These are phyloP conservation scores for Tinea pellionella DNA, from an alignment of 2,888 invertebrate genomes.

Conservation along the genomic window DNA sequence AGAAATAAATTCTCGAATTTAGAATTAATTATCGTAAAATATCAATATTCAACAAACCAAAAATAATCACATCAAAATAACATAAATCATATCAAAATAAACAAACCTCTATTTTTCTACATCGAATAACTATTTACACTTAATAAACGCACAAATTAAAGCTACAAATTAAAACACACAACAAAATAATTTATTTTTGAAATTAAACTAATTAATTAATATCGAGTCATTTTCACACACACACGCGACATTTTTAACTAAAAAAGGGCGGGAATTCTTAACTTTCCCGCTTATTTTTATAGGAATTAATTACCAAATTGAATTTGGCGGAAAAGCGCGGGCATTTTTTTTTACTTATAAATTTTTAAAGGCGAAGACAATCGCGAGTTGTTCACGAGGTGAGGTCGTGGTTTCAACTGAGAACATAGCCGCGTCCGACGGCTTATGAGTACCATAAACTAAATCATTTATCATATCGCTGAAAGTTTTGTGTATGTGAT, in stretches of 20 bases:
- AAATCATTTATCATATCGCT: slow-evolving; percentile 7
- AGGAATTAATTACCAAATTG: not conserved
- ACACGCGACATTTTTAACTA: not conserved
- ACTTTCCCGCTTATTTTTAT: not conserved
- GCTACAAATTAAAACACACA: too few relatives aligned
- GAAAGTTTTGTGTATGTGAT: not conserved
- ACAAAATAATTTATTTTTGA: too few relatives aligned
- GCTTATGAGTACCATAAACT: not conserved
- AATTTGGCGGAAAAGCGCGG: not conserved
- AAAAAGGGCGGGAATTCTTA: not conserved
- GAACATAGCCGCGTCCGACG: slow-evolving; percentile 4
- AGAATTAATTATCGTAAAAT: not conserved
- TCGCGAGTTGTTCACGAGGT: slow-evolving; percentile 3
- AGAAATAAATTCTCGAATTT: too few relatives aligned
- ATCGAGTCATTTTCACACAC: not conserved
- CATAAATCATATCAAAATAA: too few relatives aligned
- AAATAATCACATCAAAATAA: not conserved
- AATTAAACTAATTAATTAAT: not conserved
- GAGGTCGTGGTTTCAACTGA: not conserved
- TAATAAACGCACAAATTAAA: not conserved
- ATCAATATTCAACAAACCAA: not conserved
- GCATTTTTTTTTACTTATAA: not conserved
- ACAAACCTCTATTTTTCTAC: not conserved
- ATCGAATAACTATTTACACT: not conserved
- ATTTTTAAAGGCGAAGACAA: not conserved